phyloP scores from a whole-genome alignment of 2,113 vertebrate genomes.

The Chaetodon auriga region DNA sequence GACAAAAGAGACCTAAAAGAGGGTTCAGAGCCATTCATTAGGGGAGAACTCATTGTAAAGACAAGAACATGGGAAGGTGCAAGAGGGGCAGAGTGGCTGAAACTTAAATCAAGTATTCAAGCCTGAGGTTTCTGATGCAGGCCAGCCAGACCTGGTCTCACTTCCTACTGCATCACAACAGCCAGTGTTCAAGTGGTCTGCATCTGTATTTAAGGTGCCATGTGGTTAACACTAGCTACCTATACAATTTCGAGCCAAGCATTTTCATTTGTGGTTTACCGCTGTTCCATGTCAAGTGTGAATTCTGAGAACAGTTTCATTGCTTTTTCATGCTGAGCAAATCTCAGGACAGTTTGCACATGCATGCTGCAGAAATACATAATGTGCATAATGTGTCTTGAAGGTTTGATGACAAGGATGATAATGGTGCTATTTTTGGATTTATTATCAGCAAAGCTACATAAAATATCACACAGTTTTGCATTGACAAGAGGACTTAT shows the following conservation, averaged over 20 bases:
- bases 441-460: not conserved
- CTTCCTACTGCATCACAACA: not conserved
- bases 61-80: conserved; percentile 54
- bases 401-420: not conserved
- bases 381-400: no score
- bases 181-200: not conserved
- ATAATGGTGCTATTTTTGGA: not conserved
- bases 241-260: not conserved
- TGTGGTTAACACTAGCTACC: conserved; percentile 49
- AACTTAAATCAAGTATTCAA: conserved; percentile 51
- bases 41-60: conserved; percentile 47
- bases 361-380: not conserved
- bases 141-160: not conserved
- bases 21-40: conserved; percentile 76
- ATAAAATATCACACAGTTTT: not conserved
- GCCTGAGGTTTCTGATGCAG: conserved; percentile 14
- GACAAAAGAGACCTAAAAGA: conserved; percentile 71
- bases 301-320: conserved; percentile 16
- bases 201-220: rapidly evolving
- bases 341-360: not conserved
- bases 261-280: conserved; percentile 7
- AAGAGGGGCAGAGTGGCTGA: conserved; percentile 51
- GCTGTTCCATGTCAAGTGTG: not conserved
- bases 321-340: not conserved
- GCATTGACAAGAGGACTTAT: not conserved